A percentile compares a stretch with the other conserved stretches of the same genome.
Evolutionary conservation across 2,113 vertebrate species (phyloP).

Genomic region (Rhinopithecus roxellana): DNA sequence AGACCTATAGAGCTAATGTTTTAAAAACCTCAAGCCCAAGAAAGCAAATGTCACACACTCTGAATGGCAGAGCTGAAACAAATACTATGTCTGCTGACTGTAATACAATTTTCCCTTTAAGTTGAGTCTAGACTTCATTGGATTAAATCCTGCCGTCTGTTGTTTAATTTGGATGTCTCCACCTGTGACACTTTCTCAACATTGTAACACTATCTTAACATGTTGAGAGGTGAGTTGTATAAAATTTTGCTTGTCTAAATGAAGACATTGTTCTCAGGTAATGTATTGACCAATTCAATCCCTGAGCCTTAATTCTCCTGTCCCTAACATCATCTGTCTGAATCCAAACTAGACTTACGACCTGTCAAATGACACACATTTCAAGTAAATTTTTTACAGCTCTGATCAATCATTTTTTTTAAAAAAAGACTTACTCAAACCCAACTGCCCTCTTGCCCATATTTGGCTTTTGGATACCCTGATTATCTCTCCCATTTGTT

Average conservation of each 20-base stretch:
- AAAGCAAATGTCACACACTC: not conserved
- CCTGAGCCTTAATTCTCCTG: not conserved
- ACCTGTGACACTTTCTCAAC: not conserved
- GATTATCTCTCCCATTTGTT: not conserved
- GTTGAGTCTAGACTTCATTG: too few relatives aligned
- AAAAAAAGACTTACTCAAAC: not conserved
- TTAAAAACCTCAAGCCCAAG: not conserved
- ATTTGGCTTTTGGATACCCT: not conserved
- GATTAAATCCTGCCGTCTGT: too few relatives aligned
- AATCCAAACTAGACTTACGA: too few relatives aligned
- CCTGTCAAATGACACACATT: too few relatives aligned
- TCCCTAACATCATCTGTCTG: too few relatives aligned
- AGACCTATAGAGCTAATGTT: not conserved
- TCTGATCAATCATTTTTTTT: not conserved
- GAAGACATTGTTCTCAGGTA: not conserved
- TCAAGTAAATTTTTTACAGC: too few relatives aligned
- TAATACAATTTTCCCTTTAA: not conserved
- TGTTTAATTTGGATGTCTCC: too few relatives aligned
- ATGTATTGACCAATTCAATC: not conserved
- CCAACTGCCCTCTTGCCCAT: not conserved
- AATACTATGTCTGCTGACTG: not conserved
- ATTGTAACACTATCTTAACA: not conserved
- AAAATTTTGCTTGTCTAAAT: not conserved
- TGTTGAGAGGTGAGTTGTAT: not conserved
- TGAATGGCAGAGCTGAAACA: not conserved